Conservation (phyloP, 2,113 vertebrate genomes). For the Atrichornis clamosus region DNA sequence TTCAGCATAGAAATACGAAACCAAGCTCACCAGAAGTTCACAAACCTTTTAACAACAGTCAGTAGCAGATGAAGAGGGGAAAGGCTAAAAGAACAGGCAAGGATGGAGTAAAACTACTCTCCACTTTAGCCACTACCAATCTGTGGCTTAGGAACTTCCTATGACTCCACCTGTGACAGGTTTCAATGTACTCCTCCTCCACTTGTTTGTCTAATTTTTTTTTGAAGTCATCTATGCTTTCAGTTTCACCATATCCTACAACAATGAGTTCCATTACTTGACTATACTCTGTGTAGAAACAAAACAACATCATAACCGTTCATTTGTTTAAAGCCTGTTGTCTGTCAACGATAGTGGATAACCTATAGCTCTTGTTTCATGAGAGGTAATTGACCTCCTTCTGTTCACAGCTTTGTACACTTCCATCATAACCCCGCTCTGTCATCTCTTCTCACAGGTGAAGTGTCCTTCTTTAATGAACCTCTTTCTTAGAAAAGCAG, state of each 20-base stretch:
- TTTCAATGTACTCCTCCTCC: background rate
- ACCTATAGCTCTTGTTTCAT: background rate
- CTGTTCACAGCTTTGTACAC: background rate
- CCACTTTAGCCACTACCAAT: background rate
- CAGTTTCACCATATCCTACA: background rate
- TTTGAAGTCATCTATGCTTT: slow-evolving; percentile 7
- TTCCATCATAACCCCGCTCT: background rate
- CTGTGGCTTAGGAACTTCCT: background rate
- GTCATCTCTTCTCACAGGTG: background rate
- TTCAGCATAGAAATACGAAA: background rate
- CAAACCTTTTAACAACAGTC: background rate
- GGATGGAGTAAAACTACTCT: background rate
- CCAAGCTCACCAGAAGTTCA: background rate
- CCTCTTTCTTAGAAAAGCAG: background rate
- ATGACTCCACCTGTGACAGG: background rate
- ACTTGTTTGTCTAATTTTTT: background rate
- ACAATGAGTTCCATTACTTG: background rate
- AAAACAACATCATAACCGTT: background rate
- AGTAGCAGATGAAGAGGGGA: background rate
- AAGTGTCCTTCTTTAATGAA: background rate
- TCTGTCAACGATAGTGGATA: background rate
- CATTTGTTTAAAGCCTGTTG: background rate
- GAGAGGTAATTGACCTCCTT: background rate
- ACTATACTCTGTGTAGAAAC: background rate
- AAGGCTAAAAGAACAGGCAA: background rate